Evolutionary conservation across 2,797 vertebrate genomes (phyloP).

Genomic region (Enteromius afrohamiltoni): DNA sequence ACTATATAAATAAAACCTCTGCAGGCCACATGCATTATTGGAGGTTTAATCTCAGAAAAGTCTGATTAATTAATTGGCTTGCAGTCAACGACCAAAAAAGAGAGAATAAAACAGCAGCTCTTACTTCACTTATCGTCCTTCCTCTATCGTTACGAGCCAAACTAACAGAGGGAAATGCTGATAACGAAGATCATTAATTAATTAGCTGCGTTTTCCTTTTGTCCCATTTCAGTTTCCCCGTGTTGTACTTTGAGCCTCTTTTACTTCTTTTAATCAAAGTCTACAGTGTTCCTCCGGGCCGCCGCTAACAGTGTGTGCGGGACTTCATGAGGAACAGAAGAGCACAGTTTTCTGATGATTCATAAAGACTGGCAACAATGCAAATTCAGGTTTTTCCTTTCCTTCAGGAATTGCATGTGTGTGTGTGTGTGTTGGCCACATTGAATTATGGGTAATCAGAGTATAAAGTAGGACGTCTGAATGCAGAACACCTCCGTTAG

Average conservation of each 20-base stretch:
- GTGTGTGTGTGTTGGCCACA: background rate
- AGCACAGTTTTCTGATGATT: constrained; percentile 15
- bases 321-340: constrained; percentile 7
- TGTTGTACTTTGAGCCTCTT: constrained; percentile 46
- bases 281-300: constrained; percentile 26
- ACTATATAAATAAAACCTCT: background rate
- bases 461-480: constrained; percentile 13
- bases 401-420: background rate
- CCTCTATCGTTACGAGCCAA: constrained; percentile 8
- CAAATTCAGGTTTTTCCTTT: constrained; percentile 13
- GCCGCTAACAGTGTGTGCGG: background rate
- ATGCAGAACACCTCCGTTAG: constrained; percentile 14
- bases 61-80: constrained; percentile 45
- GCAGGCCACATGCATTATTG: constrained; percentile 22
- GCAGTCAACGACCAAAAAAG: constrained; percentile 21
- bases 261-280: constrained; percentile 38
- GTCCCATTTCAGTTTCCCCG: constrained; percentile 46
- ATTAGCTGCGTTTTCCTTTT: constrained; percentile 55
- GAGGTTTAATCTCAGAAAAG: constrained; percentile 30
- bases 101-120: constrained; percentile 18
- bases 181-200: constrained; percentile 58
- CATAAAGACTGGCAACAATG: constrained; percentile 38
- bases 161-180: constrained; percentile 46
- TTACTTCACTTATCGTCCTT: constrained; percentile 20
- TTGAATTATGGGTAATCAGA: constrained; percentile 20